Percentiles rank a stretch among this genome's conserved stretches.
phyloP scores from a whole-genome alignment of 2,113 vertebrate genomes.

The Antennarius striatus region DNA sequence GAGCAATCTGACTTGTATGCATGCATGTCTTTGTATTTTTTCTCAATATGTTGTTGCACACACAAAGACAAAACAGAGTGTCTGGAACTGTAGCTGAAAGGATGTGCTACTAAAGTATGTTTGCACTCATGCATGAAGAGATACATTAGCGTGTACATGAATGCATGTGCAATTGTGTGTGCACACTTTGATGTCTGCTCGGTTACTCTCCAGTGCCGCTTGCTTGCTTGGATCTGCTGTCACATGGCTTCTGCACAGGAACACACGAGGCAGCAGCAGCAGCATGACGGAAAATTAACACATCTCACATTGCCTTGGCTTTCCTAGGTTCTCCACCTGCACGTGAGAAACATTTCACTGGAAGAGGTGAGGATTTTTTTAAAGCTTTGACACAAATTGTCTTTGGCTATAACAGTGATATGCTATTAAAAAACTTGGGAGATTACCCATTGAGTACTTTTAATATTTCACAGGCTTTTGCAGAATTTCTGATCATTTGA shows the following conservation, averaged over 20 bases:
- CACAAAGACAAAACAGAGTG: background rate
- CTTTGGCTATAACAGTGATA: background rate
- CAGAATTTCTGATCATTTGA: conserved; percentile 7
- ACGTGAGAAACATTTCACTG: conserved; percentile 10
- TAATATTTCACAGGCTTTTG: conserved; percentile 1
- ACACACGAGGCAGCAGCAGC: conserved; percentile 41
- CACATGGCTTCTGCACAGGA: conserved; percentile 54
- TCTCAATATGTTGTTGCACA: conserved; percentile 6
- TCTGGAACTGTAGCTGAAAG: background rate
- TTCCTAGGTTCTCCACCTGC: conserved; percentile 24
- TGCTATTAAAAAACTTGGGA: background rate
- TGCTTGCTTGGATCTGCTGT: conserved; percentile 36
- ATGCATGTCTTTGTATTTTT: background rate
- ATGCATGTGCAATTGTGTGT: conserved; percentile 28
- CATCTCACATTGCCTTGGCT: conserved; percentile 23
- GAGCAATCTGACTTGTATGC: background rate
- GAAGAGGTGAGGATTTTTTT: background rate
- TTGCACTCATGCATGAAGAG: conserved; percentile 5
- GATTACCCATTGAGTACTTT: too few species aligned
- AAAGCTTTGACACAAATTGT: background rate
- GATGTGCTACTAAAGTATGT: conserved; percentile 15
- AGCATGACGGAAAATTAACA: conserved; percentile 30
- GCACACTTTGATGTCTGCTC: conserved; percentile 29
- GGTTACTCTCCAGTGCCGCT: conserved; percentile 4
- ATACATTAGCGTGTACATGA: conserved; percentile 23